These are phyloP conservation scores for Agonopterix heracliana DNA, from an alignment of 2,888 invertebrate species.

Conservation along the genomic window DNA sequence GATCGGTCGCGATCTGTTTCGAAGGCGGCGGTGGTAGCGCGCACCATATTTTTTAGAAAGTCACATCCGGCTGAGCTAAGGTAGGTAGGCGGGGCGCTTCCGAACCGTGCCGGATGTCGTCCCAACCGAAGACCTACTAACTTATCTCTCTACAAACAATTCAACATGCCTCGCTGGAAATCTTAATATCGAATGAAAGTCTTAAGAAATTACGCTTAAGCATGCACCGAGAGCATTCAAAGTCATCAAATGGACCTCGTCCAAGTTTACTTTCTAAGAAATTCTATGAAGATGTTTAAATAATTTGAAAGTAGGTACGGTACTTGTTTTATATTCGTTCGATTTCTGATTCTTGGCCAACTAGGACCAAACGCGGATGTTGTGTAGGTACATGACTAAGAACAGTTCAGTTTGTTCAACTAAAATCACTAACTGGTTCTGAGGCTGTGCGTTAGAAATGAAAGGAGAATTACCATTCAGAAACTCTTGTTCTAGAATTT, in stretches of 20 bases:
- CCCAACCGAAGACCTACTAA: constrained; percentile 40
- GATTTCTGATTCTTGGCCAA: constrained; percentile 36
- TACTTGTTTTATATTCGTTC: constrained; percentile 10
- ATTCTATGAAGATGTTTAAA: too few relatives aligned
- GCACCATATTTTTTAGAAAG: constrained; percentile 72
- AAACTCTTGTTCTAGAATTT: background rate
- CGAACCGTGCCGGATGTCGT: constrained; percentile 55
- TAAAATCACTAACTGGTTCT: constrained; percentile 7
- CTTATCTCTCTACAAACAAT: constrained; percentile 5
- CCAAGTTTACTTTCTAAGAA: too few relatives aligned
- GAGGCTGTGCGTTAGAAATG: background rate
- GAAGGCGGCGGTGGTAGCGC: constrained; percentile 25
- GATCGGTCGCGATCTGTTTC: background rate
- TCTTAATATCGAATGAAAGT: background rate
- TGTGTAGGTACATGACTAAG: constrained; percentile 44
- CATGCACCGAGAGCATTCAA: background rate
- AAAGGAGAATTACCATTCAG: constrained; percentile 5
- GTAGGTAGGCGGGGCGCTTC: constrained; percentile 54
- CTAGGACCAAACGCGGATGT: constrained; percentile 52
- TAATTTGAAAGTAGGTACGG: background rate
- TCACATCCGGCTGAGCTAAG: constrained; percentile 60
- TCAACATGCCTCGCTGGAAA: background rate
- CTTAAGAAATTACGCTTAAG: background rate
- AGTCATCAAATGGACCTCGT: background rate
- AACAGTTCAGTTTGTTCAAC: constrained; percentile 26